Conservation (phyloP, 1,140 invertebrate species). For the Anagrus nilaparvatae region DNA sequence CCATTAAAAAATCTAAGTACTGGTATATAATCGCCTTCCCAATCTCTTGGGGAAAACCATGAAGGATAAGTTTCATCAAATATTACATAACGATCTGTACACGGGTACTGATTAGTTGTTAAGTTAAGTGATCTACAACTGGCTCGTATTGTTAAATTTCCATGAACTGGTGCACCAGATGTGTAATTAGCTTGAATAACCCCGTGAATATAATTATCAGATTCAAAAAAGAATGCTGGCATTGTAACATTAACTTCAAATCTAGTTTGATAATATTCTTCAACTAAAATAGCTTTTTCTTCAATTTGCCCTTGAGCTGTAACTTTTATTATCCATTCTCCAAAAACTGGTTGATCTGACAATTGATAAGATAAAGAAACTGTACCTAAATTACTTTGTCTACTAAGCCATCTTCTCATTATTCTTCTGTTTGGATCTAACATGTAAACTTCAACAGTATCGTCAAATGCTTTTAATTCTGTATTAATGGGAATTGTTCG, state of each 20-base stretch:
- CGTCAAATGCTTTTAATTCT: constrained; percentile 75
- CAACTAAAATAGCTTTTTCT: constrained; percentile 75
- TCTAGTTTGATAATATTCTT: constrained; percentile 89
- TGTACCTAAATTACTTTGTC: constrained; percentile 81
- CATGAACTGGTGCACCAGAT: constrained; percentile 69
- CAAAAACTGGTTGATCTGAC: constrained; percentile 84
- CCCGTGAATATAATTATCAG: constrained; percentile 71
- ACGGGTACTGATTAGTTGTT: constrained; percentile 1
- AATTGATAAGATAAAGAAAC: constrained; percentile 83
- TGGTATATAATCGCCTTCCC: constrained; percentile 46
- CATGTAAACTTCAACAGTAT: constrained; percentile 83
- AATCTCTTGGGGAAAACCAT: constrained; percentile 55
- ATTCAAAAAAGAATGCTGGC: constrained; percentile 85
- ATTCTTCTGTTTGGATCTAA: constrained; percentile 76
- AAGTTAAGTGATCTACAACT: constrained; percentile 56
- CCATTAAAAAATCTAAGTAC: constrained; percentile 74
- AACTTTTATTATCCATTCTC: constrained; percentile 83
- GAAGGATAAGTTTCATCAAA: constrained; percentile 71
- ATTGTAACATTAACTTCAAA: constrained; percentile 94
- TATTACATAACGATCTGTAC: constrained; percentile 56
- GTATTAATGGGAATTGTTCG: constrained; percentile 83
- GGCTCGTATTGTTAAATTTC: constrained; percentile 78
- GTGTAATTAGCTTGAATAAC: constrained; percentile 90
- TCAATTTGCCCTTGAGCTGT: constrained; percentile 80
- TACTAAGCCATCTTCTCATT: constrained; percentile 82